These are phyloP conservation scores for Hystrix cristata DNA, from an alignment of 2,113 vertebrate species.

Conservation along the genomic window DNA sequence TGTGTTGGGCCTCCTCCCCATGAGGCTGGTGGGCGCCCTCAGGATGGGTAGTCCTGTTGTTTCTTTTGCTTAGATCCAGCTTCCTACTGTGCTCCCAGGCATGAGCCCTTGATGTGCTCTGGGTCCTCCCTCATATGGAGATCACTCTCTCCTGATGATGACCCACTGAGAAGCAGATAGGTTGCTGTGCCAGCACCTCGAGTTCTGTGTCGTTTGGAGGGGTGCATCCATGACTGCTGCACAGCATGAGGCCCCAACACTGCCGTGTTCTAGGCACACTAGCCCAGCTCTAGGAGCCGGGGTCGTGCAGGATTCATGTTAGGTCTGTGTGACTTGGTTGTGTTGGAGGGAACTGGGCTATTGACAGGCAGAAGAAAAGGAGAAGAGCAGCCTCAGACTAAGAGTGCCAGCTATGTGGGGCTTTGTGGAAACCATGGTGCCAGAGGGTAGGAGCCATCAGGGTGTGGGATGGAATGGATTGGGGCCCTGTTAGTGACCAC, in stretches of 20 bases:
- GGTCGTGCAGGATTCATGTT: background rate
- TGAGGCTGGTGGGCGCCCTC: background rate
- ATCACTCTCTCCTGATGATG: background rate
- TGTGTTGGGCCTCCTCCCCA: background rate
- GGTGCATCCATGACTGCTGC: background rate
- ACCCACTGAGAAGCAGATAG: background rate
- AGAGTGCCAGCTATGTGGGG: background rate
- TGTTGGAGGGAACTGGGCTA: rapidly evolving
- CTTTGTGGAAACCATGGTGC: background rate
- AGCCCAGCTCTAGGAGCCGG: background rate
- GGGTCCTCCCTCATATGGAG: background rate
- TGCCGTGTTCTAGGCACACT: rapidly evolving
- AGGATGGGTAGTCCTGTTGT: background rate
- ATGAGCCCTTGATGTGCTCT: background rate
- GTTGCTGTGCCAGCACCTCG: background rate
- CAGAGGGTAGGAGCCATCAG: background rate
- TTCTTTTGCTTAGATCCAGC: background rate
- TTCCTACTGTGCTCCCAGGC: background rate
- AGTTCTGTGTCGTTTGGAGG: background rate
- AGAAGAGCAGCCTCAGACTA: background rate
- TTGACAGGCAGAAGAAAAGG: background rate
- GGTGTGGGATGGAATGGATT: background rate
- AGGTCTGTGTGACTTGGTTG: background rate
- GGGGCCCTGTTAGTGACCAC: background rate
- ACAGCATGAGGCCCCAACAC: background rate